phyloP scores from a whole-genome alignment of 2,888 invertebrate genomes.

The Eledona agricola region DNA sequence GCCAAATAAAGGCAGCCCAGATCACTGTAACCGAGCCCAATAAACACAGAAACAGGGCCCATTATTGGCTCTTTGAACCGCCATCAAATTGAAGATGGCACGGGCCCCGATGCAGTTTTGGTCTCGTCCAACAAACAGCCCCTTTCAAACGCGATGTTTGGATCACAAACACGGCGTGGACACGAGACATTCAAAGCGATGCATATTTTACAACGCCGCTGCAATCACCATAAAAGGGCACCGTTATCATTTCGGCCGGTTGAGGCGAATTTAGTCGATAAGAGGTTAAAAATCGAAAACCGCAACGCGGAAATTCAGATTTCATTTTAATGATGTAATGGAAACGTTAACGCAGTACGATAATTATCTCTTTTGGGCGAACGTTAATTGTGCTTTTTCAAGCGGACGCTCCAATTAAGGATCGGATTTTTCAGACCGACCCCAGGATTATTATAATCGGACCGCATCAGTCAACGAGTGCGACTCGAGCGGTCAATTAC shows the following conservation, averaged over 20 bases:
- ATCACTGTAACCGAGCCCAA: too few relatives aligned
- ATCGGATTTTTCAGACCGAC: constrained; percentile 14
- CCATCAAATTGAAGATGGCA: too few relatives aligned
- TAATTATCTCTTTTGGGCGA: constrained; percentile 26
- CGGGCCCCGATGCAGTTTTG: constrained; percentile 20
- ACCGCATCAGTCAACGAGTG: constrained; percentile 5
- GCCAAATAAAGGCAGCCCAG: too few relatives aligned
- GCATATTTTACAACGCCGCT: constrained; percentile 27
- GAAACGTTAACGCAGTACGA: constrained; percentile 25
- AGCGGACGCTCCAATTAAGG: constrained; percentile 21
- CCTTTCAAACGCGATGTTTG: constrained; percentile 42
- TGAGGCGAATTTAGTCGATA: constrained; percentile 4
- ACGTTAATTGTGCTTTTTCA: constrained; percentile 25
- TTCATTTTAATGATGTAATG: constrained; percentile 37
- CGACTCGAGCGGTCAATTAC: constrained; percentile 17
- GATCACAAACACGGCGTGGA: constrained; percentile 40
- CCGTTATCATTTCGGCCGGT: constrained; percentile 15
- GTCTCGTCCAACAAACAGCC: constrained; percentile 37
- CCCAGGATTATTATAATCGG: constrained; percentile 11
- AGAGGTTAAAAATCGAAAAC: constrained; percentile 1
- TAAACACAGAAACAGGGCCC: too few relatives aligned
- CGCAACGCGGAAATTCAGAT: constrained; percentile 1
- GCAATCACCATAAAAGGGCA: constrained; percentile 5
- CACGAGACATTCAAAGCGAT: constrained; percentile 35
- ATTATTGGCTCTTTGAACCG: too few relatives aligned